A percentile compares a stretch with the other conserved stretches of the same genome.
Evolutionary conservation across 2,113 vertebrate genomes (phyloP).

Genomic region (Octodon degus): DNA sequence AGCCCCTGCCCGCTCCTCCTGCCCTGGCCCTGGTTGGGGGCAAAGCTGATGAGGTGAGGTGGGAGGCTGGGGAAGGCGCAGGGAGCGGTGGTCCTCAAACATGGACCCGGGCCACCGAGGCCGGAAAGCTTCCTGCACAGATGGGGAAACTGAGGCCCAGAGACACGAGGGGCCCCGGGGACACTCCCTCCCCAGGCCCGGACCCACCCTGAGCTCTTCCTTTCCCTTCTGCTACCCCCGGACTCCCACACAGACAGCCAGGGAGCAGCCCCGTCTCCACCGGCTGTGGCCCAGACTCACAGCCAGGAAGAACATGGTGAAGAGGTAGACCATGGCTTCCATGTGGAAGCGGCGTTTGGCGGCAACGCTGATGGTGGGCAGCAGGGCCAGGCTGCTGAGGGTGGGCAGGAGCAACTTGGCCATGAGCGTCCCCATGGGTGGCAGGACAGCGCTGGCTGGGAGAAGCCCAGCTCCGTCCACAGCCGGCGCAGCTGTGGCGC

Average conservation of each 20-base stretch:
- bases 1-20: accelerated
- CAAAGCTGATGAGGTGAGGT: accelerated
- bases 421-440: conserved; percentile 92
- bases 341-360: conserved; percentile 97
- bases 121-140: neutral
- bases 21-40: accelerated
- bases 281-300: conserved; percentile 86
- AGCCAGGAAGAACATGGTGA: conserved; percentile 97
- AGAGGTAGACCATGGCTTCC: conserved; percentile 99
- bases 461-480: neutral
- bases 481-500: conserved; percentile 79
- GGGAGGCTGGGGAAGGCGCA: neutral
- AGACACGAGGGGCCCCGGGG: accelerated
- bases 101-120: accelerated
- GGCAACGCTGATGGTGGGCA: conserved; percentile 94
- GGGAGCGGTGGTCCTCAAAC: neutral
- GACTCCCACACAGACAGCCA: too few species aligned
- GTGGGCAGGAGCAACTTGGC: conserved; percentile 97
- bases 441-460: neutral
- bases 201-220: neutral
- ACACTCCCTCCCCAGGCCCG: neutral
- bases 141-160: neutral
- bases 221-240: neutral
- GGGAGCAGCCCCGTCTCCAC: accelerated
- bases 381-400: conserved; percentile 94